A percentile compares a stretch with the other conserved stretches of the same genome.
Conservation (phyloP, 1,140 invertebrate species). For the Lepidurus arcticus region DNA sequence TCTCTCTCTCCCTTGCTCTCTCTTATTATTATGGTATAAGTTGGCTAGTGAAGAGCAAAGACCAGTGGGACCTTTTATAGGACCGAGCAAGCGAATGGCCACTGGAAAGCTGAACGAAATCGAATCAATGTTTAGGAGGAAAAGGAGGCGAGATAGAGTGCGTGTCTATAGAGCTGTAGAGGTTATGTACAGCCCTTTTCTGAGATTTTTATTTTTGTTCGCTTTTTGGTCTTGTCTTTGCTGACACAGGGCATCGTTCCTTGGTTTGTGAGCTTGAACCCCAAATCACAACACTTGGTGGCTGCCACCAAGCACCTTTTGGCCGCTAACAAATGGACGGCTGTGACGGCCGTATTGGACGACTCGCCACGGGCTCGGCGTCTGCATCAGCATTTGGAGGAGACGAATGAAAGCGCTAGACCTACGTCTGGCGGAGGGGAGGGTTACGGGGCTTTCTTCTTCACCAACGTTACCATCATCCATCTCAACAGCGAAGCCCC, state of each 20-base stretch:
- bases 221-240: background rate
- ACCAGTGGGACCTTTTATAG: background rate
- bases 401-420: background rate
- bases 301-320: constrained; percentile 37
- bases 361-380: constrained; percentile 36
- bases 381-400: background rate
- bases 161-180: background rate
- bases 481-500: constrained; percentile 36
- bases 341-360: constrained; percentile 41
- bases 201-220: background rate
- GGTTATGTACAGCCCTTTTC: background rate
- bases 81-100: background rate
- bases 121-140: too few relatives aligned
- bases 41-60: background rate
- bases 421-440: background rate
- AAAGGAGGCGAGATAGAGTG: background rate
- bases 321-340: constrained; percentile 40
- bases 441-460: background rate
- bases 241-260: constrained; percentile 20
- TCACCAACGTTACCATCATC: constrained; percentile 34
- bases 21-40: background rate
- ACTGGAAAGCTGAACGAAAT: too few relatives aligned
- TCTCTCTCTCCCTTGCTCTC: background rate
- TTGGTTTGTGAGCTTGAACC: constrained; percentile 30
- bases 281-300: constrained; percentile 21